Evolutionary conservation across 2,888 invertebrate genomes (phyloP), one percentile per base, ranked within the genome.

Genomic region (Ennomos fuscantarius): DNA sequence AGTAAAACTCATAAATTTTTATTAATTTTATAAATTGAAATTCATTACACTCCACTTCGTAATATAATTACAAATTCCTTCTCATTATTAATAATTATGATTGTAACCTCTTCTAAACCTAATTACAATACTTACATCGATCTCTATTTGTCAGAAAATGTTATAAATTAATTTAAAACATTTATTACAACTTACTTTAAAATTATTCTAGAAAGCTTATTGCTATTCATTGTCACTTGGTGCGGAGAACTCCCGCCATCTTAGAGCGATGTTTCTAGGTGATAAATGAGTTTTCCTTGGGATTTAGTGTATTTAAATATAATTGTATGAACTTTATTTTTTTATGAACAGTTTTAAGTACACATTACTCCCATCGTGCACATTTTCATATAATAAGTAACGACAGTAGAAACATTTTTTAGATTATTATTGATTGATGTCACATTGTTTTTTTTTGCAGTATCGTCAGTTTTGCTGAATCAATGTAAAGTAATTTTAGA

Each of bases 21-120:
- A 91, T 90, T 90, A 86, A 87, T 89, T 90, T 90, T 90, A 90
- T 90, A 91, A 91, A 91, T 91, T 81, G 89, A 90, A 91, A 89
- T 87, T 90, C 86, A 89, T 89, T 89, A 90, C 89, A 90, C 84
- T 86, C 82, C 79, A 77, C 79, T 77, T 79, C 82, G 84, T 83
- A 57, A 52, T 63, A 88, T 89, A 89, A 78, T 91, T 91, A 91
- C 91, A 91, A 91, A 91, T 91, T 89, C 91, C 90, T 86, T 89
- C 78, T 82, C 81, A 78, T 81, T 81, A 78, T 83, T 87, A 86
- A 76, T 74, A 79, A 82, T 80, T 76, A 82, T 81, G 75, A 81
- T 84, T 74, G 79, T 82, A 84, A 85, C 85, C 79, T 81, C 80
- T 76, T 84, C 86, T 88, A 88, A 76, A 66, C 78, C 87, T 89